Evolutionary conservation across 1,140 invertebrate genomes (phyloP).

Genomic region (Drosophila kepulauana): DNA sequence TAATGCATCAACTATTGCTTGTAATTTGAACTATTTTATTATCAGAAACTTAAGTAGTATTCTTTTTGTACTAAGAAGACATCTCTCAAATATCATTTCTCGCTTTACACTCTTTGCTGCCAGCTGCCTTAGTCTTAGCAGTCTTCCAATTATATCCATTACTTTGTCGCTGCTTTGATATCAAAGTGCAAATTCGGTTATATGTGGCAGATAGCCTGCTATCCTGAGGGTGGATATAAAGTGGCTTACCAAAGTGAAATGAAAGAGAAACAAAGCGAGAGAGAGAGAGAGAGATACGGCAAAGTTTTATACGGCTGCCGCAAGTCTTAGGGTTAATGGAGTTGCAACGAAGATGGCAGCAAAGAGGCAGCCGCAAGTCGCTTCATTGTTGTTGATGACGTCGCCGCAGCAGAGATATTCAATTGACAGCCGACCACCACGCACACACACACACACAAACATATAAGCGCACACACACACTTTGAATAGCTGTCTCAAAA

Average conservation of each 20-base stretch:
- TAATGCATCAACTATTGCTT: too few species aligned
- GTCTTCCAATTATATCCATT: too few species aligned
- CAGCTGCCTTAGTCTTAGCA: too few species aligned
- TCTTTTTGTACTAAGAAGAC: too few species aligned
- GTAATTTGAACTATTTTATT: too few species aligned
- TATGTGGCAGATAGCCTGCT: too few species aligned
- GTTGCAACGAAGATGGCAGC: conserved; percentile 64
- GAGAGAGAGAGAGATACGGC: conserved; percentile 9
- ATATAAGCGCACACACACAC: conserved; percentile 7
- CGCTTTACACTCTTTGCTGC: too few species aligned
- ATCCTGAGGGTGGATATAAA: too few species aligned
- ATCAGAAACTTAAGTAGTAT: too few species aligned
- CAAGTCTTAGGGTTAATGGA: conserved; percentile 63
- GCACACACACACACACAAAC: conserved; percentile 37
- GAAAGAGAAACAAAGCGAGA: neutral
- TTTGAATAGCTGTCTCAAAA: conserved; percentile 2
- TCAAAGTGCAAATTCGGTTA: too few species aligned
- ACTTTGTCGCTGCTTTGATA: too few species aligned
- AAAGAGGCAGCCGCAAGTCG: conserved; percentile 43
- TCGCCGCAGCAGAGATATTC: conserved; percentile 72
- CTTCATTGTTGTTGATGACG: conserved; percentile 48
- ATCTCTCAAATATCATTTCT: too few species aligned
- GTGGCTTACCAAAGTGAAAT: neutral
- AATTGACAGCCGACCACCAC: conserved; percentile 79
- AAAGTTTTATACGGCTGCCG: conserved; percentile 47